phyloP scores from a whole-genome alignment of 2,888 invertebrate genomes.

The Drosophila trichaetosa region DNA sequence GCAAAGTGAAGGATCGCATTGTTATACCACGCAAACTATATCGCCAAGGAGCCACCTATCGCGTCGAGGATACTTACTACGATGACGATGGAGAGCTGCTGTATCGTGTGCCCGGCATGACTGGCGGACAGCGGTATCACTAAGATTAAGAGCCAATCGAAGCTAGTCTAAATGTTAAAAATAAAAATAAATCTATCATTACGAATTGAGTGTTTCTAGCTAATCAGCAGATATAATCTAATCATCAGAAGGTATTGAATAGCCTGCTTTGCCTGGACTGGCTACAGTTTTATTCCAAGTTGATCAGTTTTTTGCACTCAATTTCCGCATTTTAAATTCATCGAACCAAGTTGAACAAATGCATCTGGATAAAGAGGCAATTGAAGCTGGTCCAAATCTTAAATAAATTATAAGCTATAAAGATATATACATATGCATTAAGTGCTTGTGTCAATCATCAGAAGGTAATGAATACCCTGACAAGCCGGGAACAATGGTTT shows the following conservation, averaged over 20 bases:
- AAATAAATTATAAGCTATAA: too few species aligned
- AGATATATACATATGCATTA: too few species aligned
- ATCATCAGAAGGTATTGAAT: background rate
- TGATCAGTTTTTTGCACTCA: background rate
- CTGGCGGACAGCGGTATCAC: constrained; percentile 42
- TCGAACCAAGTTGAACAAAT: too few species aligned
- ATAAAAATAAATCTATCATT: background rate
- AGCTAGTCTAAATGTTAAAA: background rate
- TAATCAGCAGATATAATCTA: background rate
- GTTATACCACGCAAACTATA: constrained; percentile 89
- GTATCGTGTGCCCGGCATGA: constrained; percentile 91
- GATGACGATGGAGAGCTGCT: constrained; percentile 92
- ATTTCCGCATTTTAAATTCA: too few species aligned
- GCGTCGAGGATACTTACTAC: constrained; percentile 92
- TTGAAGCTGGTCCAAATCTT: background rate
- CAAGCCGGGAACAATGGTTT: too few species aligned
- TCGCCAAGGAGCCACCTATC: constrained; percentile 89
- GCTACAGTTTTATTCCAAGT: background rate
- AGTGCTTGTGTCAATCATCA: too few species aligned
- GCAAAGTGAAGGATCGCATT: constrained; percentile 86
- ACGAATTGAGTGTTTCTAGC: background rate
- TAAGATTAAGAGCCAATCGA: background rate
- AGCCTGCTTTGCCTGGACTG: background rate
- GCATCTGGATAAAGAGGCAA: background rate
- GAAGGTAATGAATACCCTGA: too few species aligned